Evolutionary conservation across 2,113 vertebrate genomes (phyloP).

Genomic region (Pelodiscus sinensis): DNA sequence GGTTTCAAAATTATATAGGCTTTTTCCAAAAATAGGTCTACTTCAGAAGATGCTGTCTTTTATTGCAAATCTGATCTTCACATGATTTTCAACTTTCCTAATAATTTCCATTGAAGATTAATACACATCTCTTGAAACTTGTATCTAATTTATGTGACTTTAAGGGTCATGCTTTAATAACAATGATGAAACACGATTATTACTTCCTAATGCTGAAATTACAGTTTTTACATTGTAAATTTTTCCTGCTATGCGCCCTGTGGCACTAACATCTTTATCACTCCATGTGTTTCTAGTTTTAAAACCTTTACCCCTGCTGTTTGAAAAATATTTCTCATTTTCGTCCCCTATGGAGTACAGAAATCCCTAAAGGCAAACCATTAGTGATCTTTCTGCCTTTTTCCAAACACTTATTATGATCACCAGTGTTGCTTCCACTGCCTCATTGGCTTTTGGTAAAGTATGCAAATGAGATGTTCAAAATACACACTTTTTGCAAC

Average conservation of each 20-base stretch:
- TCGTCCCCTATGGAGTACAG: slow-evolving; percentile 99
- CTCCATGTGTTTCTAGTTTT: slow-evolving; percentile 99
- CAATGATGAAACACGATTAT: slow-evolving; percentile 99
- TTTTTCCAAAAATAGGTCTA: neutral
- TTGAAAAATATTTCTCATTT: slow-evolving; percentile 99
- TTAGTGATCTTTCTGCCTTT: slow-evolving; percentile 99
- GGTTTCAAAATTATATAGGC: slow-evolving; percentile 44
- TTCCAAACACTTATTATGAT: slow-evolving; percentile 99
- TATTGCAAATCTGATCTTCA: slow-evolving; percentile 64
- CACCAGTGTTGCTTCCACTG: slow-evolving; percentile 95
- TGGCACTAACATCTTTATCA: slow-evolving; percentile 99
- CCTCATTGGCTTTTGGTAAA: slow-evolving; percentile 99
- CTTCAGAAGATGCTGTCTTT: slow-evolving; percentile 24
- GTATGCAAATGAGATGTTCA: slow-evolving; percentile 99
- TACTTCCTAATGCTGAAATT: slow-evolving; percentile 99
- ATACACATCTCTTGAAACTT: slow-evolving; percentile 88
- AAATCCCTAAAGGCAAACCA: slow-evolving; percentile 99
- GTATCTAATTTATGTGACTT: slow-evolving; percentile 93
- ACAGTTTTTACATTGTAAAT: slow-evolving; percentile 96
- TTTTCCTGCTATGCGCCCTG: slow-evolving; percentile 95
- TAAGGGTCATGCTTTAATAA: slow-evolving; percentile 99
- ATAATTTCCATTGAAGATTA: slow-evolving; percentile 85
- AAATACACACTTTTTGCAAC: slow-evolving; percentile 99
- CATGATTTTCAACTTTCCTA: slow-evolving; percentile 83
- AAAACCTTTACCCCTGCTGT: slow-evolving; percentile 99